Conservation (phyloP, 2,113 vertebrate species). For the Myiopsitta monachus region DNA sequence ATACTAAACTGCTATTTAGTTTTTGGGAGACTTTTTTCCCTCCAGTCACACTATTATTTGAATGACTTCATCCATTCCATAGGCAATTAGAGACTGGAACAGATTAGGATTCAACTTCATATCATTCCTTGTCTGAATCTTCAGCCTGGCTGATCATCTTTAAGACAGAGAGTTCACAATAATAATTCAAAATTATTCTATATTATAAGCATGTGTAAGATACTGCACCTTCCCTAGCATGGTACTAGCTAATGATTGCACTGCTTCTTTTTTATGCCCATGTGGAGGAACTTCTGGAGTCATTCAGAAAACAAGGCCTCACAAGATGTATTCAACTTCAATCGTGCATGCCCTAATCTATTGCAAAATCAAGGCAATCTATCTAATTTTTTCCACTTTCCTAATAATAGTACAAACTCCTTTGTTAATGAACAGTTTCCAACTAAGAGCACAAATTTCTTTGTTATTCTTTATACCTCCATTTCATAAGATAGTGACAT, state of each 20-base stretch:
- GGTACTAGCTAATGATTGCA: background rate
- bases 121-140: background rate
- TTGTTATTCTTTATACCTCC: background rate
- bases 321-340: background rate
- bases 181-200: background rate
- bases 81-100: background rate
- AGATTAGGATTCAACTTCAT: background rate
- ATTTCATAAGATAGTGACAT: background rate
- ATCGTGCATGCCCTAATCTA: rapidly evolving
- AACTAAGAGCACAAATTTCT: background rate
- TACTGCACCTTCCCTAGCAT: background rate
- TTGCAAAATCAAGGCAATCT: background rate
- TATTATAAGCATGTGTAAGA: background rate
- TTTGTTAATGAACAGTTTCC: background rate
- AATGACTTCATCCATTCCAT: background rate
- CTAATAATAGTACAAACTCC: background rate
- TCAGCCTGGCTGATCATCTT: background rate
- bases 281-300: background rate
- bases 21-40: background rate
- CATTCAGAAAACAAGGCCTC: background rate
- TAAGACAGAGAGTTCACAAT: background rate
- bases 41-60: background rate
- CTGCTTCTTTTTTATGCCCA: background rate
- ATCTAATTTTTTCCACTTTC: background rate
- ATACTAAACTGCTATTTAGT: background rate